Conservation (phyloP, 2,113 vertebrate genomes). For the Ibidorhyncha struthersii region DNA sequence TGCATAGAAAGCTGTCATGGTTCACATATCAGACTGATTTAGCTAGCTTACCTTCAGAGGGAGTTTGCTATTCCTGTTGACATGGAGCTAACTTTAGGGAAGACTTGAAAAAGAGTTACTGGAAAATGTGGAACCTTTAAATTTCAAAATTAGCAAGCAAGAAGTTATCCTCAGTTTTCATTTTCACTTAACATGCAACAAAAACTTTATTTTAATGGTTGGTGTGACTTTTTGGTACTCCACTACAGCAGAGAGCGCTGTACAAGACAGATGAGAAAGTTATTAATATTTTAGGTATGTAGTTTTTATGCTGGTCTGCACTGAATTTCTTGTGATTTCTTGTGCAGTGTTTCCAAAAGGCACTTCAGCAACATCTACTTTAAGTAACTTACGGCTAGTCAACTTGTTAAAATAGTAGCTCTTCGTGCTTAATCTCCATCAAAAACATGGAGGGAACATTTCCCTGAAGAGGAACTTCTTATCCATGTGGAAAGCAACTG, state of each 20-base stretch:
- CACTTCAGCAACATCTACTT: background rate
- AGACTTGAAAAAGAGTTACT: background rate
- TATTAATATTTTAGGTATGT: background rate
- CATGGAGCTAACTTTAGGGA: background rate
- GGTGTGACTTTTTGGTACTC: background rate
- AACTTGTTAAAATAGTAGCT: background rate
- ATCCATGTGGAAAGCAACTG: constrained; percentile 1
- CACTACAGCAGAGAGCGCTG: background rate
- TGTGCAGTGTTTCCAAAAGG: background rate
- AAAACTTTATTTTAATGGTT: background rate
- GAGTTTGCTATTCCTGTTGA: background rate
- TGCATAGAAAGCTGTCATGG: background rate
- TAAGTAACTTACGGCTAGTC: background rate
- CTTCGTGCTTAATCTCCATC: background rate
- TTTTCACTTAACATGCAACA: background rate
- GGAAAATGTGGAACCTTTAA: background rate
- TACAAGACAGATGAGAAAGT: background rate
- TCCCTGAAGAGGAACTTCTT: background rate
- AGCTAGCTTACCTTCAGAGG: background rate
- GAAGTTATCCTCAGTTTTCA: background rate
- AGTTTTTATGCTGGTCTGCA: background rate
- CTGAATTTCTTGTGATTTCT: background rate
- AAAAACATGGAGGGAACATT: background rate
- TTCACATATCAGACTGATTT: background rate
- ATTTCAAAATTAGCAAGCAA: background rate